Conservation (phyloP, 2,888 invertebrate genomes). For the Parnassius orleans region DNA sequence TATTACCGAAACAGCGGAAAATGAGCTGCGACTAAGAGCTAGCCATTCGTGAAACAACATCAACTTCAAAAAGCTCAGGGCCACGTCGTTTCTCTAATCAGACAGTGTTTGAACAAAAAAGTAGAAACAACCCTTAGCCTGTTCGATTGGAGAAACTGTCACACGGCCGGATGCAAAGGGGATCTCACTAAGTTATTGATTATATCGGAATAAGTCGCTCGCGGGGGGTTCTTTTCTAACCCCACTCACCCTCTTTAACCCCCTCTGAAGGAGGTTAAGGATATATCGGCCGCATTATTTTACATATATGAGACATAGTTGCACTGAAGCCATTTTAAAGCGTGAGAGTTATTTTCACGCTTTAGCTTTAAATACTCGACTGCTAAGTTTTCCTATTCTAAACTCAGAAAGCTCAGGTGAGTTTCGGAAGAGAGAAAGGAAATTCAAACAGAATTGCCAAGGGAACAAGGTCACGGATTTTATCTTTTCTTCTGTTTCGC, state of each 20-base stretch:
- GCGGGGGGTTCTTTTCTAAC: conserved; percentile 52
- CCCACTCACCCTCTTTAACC: conserved; percentile 48
- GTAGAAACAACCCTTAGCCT: conserved; percentile 65
- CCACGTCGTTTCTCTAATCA: conserved; percentile 70
- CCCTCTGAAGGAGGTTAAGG: conserved; percentile 58
- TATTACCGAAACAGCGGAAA: conserved; percentile 54
- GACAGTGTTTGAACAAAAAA: conserved; percentile 75
- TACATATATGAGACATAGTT: conserved; percentile 79
- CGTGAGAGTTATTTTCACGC: conserved; percentile 34
- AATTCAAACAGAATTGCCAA: conserved; percentile 23
- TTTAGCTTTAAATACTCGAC: conserved; percentile 11
- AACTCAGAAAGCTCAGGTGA: conserved; percentile 5
- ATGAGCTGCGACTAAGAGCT: conserved; percentile 50
- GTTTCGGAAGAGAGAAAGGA: conserved; percentile 26
- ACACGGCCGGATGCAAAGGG: conserved; percentile 79
- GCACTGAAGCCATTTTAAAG: conserved; percentile 66
- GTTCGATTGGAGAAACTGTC: conserved; percentile 76
- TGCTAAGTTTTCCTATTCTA: background rate
- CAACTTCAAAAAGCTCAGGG: conserved; percentile 66
- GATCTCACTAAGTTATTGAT: conserved; percentile 81
- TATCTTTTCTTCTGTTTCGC: background rate
- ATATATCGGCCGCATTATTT: conserved; percentile 80
- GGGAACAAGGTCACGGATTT: conserved; percentile 13
- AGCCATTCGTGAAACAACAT: conserved; percentile 62
- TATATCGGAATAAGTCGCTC: conserved; percentile 80